Evolutionary conservation across 2,113 vertebrate species (phyloP), one percentile per base, ranked within the genome.

Genomic region (Chinchilla lanigera): DNA sequence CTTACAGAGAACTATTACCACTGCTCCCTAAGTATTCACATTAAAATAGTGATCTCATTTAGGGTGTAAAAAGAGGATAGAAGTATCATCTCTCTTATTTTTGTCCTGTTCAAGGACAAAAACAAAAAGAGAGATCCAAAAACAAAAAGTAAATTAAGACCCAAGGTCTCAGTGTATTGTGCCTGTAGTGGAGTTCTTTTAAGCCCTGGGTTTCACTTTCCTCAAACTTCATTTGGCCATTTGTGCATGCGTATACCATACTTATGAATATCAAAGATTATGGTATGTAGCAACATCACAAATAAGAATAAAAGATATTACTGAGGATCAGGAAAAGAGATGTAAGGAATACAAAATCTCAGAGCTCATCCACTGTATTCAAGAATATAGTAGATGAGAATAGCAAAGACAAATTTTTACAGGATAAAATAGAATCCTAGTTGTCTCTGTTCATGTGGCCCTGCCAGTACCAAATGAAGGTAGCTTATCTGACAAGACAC

Each of bases 171-270:
- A n/a, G 38, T 71, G n/a, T 91, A 69, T 58, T 33, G 2, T 86
- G 85, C 73, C 35, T 80, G 1, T 16, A 20, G 14, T 52, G 0
- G 11, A 67, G 14, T 86, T 16, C 24, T 38, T 28, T 30, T 19
- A 60, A 20, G 8, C 22, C 33, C 7, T 78, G 35, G 81, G 71
- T 67, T 95, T 93, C 35, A 69, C 67, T 93, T 96, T 50, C 81
- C 75, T 61, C 82, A 91, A 89, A 44, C 3, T 95, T 95, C 90
- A 73, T 85, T 56, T 90, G 89, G 20, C 44, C 83, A 47, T 80
- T 24, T 75, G 44, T 78, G 26, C 65, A 28, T 12, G 33, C 10
- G 24, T 28, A 63, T 3, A 52, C 44, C 50, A 80, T 19, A 30
- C 13, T 82, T 20, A 41, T 52, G 52, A 93, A 35, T 56, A 65